Percentiles rank a stretch among this genome's conserved stretches.
Conservation (phyloP, 2,113 vertebrate genomes). For the Syngnathus typhle region DNA sequence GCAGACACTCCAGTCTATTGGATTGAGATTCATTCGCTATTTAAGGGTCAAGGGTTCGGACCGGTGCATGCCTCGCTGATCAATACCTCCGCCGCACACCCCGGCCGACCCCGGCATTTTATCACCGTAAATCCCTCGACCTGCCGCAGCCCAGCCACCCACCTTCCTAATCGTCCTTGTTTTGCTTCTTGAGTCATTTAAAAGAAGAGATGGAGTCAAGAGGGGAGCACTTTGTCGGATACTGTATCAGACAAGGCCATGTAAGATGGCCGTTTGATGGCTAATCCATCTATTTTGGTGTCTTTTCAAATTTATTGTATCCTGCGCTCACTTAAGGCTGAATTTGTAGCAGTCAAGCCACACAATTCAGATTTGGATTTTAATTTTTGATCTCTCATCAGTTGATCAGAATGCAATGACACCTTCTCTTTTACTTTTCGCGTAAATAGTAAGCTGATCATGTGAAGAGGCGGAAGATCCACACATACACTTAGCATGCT, state of each 20-base stretch:
- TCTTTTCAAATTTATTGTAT: neutral
- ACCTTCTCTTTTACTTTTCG: neutral
- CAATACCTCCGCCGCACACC: slow-evolving; percentile 75
- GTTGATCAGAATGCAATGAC: neutral
- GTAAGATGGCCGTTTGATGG: slow-evolving; percentile 56
- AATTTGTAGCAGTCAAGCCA: neutral
- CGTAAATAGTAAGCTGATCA: neutral
- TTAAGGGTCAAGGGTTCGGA: slow-evolving; percentile 92
- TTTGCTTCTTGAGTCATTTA: slow-evolving; percentile 51
- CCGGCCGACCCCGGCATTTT: slow-evolving; percentile 78
- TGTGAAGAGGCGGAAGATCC: neutral
- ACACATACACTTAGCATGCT: neutral
- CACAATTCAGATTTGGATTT: too few relatives aligned
- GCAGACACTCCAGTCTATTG: slow-evolving; percentile 87
- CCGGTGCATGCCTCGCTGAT: slow-evolving; percentile 80
- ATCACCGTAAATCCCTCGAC: slow-evolving; percentile 77
- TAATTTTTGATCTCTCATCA: too few relatives aligned
- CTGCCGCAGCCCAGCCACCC: neutral
- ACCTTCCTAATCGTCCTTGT: slow-evolving; percentile 12
- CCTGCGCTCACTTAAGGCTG: neutral
- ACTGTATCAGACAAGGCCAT: slow-evolving; percentile 47
- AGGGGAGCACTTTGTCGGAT: slow-evolving; percentile 57
- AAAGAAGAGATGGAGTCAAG: slow-evolving; percentile 60
- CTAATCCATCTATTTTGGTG: slow-evolving; percentile 22
- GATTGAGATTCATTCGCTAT: slow-evolving; percentile 98